Percentiles rank a stretch among this genome's conserved stretches.
Conservation (phyloP, 2,113 vertebrate species). For the Anoplopoma fimbria region DNA sequence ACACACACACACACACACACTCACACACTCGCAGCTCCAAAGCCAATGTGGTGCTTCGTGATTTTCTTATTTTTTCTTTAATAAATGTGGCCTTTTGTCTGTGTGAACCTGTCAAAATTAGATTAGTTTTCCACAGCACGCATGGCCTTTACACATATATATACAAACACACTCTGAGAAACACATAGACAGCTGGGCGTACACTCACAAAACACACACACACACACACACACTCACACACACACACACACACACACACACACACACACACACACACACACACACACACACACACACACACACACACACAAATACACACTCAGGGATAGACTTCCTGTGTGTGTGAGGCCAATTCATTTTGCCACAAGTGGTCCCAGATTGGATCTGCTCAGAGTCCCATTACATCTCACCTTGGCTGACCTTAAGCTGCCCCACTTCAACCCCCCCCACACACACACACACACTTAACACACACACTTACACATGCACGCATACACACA, state of each 20-base stretch:
- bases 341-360: constrained; percentile 80
- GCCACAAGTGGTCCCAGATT: constrained; percentile 81
- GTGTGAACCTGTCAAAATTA: constrained; percentile 74
- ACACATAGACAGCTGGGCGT: constrained; percentile 28
- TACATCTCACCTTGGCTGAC: constrained; percentile 80
- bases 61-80: constrained; percentile 37
- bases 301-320: constrained; percentile 47
- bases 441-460: constrained; percentile 15
- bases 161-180: constrained; percentile 39
- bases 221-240: constrained; percentile 48
- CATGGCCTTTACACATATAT: constrained; percentile 68
- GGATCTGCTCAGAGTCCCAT: constrained; percentile 80
- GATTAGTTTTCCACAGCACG: constrained; percentile 75
- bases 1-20: too few relatives aligned
- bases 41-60: constrained; percentile 23
- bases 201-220: constrained; percentile 16
- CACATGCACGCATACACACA: constrained; percentile 7
- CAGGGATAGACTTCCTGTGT: constrained; percentile 51
- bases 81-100: constrained; percentile 76
- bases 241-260: constrained; percentile 18
- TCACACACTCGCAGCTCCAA: constrained; percentile 26
- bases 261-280: constrained; percentile 29
- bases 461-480: constrained; percentile 21
- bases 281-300: constrained; percentile 42
- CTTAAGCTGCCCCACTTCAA: constrained; percentile 44